Percentiles rank a stretch among this genome's conserved stretches.
Conservation (phyloP, 2,888 invertebrate genomes). For the Cinara cedri region DNA sequence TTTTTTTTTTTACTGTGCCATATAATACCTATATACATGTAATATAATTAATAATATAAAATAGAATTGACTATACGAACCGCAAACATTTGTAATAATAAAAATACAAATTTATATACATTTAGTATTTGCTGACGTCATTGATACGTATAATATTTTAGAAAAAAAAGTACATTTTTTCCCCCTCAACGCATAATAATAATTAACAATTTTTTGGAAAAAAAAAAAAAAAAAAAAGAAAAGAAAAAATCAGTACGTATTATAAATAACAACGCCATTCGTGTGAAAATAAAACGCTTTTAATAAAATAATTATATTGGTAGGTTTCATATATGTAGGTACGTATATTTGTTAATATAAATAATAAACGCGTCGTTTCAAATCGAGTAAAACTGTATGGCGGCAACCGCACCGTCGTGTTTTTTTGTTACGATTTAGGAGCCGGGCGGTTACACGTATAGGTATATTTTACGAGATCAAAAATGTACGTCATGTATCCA, state of each 20-base stretch:
- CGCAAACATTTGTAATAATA: too few species aligned
- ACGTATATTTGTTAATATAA: too few species aligned
- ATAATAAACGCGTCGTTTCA: neutral
- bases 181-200: neutral
- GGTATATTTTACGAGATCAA: neutral
- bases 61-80: neutral
- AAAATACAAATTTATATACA: too few species aligned
- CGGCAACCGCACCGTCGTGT: conserved; percentile 1
- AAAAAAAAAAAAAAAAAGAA: conserved; percentile 1
- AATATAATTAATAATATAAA: neutral
- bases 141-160: neutral
- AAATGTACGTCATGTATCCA: too few species aligned
- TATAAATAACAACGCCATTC: too few species aligned
- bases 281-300: too few species aligned
- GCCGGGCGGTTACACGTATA: conserved; percentile 1
- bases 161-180: too few species aligned
- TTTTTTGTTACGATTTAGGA: too few species aligned
- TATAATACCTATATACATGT: conserved; percentile 19
- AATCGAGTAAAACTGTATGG: neutral
- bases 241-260: too few species aligned
- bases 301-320: neutral
- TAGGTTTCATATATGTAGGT: too few species aligned
- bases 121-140: neutral
- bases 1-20: conserved; percentile 39
- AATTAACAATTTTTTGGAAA: conserved; percentile 10